Evolutionary conservation across 2,888 invertebrate species (phyloP).

Genomic region (Maniola hyperantus): DNA sequence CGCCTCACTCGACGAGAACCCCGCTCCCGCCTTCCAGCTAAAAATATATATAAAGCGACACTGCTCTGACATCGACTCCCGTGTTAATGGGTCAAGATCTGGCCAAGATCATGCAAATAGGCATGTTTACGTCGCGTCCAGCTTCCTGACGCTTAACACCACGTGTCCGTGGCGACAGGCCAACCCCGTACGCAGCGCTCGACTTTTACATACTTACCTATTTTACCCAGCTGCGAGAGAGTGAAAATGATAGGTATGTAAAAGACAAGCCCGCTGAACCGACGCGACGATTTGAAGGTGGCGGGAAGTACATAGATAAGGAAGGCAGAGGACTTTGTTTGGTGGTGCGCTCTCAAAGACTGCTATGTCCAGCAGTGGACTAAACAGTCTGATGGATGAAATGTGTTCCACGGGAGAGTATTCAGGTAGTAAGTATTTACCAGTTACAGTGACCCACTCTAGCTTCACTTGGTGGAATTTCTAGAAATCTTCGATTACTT

Average conservation of each 20-base stretch:
- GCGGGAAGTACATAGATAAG: too few species aligned
- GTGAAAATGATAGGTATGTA: slow-evolving; percentile 14
- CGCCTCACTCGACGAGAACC: slow-evolving; percentile 57
- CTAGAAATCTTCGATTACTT: too few species aligned
- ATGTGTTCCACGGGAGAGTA: too few species aligned
- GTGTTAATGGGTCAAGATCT: slow-evolving; percentile 82
- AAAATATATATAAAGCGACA: slow-evolving; percentile 77
- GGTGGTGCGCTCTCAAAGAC: too few species aligned
- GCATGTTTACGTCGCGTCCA: slow-evolving; percentile 67
- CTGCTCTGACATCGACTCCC: slow-evolving; percentile 72
- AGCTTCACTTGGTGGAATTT: too few species aligned
- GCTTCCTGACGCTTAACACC: slow-evolving; percentile 60
- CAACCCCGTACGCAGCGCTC: slow-evolving; percentile 45
- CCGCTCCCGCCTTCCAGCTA: slow-evolving; percentile 66
- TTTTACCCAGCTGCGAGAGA: neutral
- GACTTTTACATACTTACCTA: slow-evolving; percentile 28
- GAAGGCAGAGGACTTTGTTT: too few species aligned
- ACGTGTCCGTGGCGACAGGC: slow-evolving; percentile 58
- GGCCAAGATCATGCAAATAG: slow-evolving; percentile 80
- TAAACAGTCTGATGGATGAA: too few species aligned
- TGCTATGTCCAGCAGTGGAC: too few species aligned
- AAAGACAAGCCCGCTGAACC: too few species aligned
- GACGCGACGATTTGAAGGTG: too few species aligned
- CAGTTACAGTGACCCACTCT: too few species aligned
- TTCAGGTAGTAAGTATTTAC: too few species aligned